Base-by-base conservation (phyloP, 2,888 invertebrate genomes). In the Agrenia bidenticulata region DNA sequence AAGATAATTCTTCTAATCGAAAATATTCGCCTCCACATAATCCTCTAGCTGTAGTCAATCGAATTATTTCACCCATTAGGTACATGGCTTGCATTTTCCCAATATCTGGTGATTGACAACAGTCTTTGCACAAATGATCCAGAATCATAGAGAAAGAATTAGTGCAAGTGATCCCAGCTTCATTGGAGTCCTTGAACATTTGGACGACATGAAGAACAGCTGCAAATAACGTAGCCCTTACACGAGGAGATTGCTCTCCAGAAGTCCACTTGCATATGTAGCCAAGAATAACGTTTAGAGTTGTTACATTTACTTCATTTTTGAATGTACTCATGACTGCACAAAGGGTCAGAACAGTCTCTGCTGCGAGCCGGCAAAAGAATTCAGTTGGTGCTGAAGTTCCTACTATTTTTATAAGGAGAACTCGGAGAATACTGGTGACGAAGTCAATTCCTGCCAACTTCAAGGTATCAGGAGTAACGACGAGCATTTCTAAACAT, bases 141-240 rank as follows among this genome's bases (percentile, higher is more conserved):
- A 76, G 61, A 39, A 76, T 72, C 37, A 70, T 37, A 1, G 70
- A 54, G 41, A 72, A 72, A 9, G 72, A 66, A 11, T 57, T 62
- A 41, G 50, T 62, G 50, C 13, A 59, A 39, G 50, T 49, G 17
- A 39, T 63, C 21, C 42, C 64, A 56, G 32, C 69, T 58, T 63
- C 56, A 24, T 56, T 42, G 2, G 57, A 66, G 19, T 13, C 39
- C 41, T 49, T 61, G 23, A 67, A 42, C 64, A 94, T 88, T 76
- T 89, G 88, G 63, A 95, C 81, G 72, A 89, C 89, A 74, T 90
- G 91, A 0, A 94, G 80, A 19, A 95, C 79, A 0, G 92, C 88
- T 1, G 91, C 90, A 78, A 95, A 95, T 15, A 95, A 80, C 79
- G 94, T 92, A 0, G 92, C 90, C 50, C 93, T 81, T 65, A 94